Base-by-base conservation (phyloP, 2,797 vertebrate genomes). In the Siniperca obscura region DNA sequence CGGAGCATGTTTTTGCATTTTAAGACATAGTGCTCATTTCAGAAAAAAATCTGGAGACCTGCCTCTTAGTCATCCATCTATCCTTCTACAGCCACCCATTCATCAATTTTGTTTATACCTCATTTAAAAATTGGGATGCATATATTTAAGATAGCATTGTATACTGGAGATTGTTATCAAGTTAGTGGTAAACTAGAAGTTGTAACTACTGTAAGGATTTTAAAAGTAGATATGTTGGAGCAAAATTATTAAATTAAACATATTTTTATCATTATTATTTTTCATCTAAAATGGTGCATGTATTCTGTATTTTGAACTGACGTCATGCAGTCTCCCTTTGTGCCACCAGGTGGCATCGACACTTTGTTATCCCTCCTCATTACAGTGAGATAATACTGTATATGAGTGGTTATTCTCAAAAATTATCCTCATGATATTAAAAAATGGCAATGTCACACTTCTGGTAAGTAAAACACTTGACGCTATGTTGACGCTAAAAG, bases 1-100 rank as follows among this genome's bases (percentile, higher is more conserved):
- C 13, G 1, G n/a, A 74, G 61, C 40, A 62, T 17, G 4, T 62
- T 70, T 83, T 80, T 84, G 53, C 67, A 83, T 81, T 76, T 84
- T 30, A 78, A 67, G 59, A 61, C 27, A 73, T 48, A 57, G n/a
- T 55, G 56, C 50, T 75, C 70, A 48, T 38, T 56, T 77, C 13
- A 61, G 27, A 64, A 67, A 55, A 30, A 61, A 83, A 74, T 44
- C 25, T 55, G 13, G 17, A 50, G 60, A 59, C 7, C 27, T 22
- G 40, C 25, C 27, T 76, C 25, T 60, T 44, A 76, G 42, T 59
- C 50, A 66, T 66, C 16, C 14, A 66, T 70, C 38, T 36, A 17
- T 40, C 21, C 38, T 44, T 34, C 38, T 52, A 53, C 25, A 73
- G 44, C 30, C 14, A 36, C 3, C 3, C 44, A 57, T 42, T 82